Base-by-base conservation (phyloP, 2,797 vertebrate species). In the Sebastiscus tertius region DNA sequence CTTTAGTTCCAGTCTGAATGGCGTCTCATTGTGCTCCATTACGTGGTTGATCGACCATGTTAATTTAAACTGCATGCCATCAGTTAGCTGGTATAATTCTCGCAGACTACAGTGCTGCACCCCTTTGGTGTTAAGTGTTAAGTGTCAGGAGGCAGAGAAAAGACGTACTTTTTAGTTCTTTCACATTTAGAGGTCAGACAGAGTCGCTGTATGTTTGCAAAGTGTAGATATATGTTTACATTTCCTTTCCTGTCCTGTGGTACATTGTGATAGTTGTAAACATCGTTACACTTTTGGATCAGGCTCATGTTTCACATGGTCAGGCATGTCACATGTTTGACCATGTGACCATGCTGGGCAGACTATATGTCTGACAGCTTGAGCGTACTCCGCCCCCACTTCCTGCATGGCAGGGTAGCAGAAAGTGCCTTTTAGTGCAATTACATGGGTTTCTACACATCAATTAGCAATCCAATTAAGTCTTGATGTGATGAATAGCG, bases 391-490 rank as follows among this genome's bases (percentile, higher is more conserved):
- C 76, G 0, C 73, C 62, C 34, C 33, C 42, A 46, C 26, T 56
- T 68, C 69, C 78, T 63, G 79, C 82, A 82, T 65, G 69, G 86
- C 89, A 86, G 76, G 60, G 80, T 79, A 74, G 83, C 82, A 88
- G 87, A 94, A 91, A 85, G 90, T 92, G 90, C 91, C 90, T 94
- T 94, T 94, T 94, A 95, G 94, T 92, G 93, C 94, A 95, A 94
- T 95, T 95, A 94, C 94, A 94, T 93, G 91, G 91, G 90, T 94
- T 95, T 95, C 94, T 94, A 94, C 93, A 95, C 95, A 96, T 95
- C 94, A 95, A 95, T 95, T 96, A 95, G 92, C 93, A 93, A 93
- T 94, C 91, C 93, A 95, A 96, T 96, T 95, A 96, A 91, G 93
- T 87, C 90, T 75, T 87, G 93, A 94, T 94, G 92, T 96, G 94